Evolutionary conservation across 2,888 invertebrate genomes (phyloP), one percentile per base, ranked within the genome.

Genomic region (Amiota minor): DNA sequence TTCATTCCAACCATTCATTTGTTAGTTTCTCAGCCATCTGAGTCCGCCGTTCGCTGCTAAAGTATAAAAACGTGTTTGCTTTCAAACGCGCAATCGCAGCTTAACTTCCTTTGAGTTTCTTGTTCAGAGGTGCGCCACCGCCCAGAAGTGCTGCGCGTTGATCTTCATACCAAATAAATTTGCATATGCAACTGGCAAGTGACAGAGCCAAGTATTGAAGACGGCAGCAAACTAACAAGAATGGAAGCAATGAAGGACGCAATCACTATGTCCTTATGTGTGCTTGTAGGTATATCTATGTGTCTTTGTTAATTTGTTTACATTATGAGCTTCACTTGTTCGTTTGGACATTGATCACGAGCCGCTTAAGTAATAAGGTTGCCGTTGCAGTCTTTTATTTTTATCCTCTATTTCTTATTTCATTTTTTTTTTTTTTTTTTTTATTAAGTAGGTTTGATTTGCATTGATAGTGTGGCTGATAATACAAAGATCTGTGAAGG

Each of bases 1-100:
- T 55, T 56, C 46, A 35, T 35, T 53, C 11, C 10, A 53, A n/a
- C 70, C 61, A 53, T 67, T 55, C 53, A 35, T 35, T 35, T 20
- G 64, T 49, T 46, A 12, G 70, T 49, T 46, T 35, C 35, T 35
- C 6, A 35, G 35, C 6, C 35, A 6, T 35, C 35, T 35, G 35
- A 62, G n/a, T 18, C 12, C 11, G 61, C 65, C 53, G 72, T 56
- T 72, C 68, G 79, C 79, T 80, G 35, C 85, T 88, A 89, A 89
- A 89, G 89, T 89, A 89, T 86, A 88, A 89, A 89, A 90, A 88
- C 89, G 86, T 89, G 89, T 89, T 89, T 86, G 87, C 87, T 86
- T 88, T 89, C 89, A 89, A 83, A 84, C 80, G 80, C 79, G 83
- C 87, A 86, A 87, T 87, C 87, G 87, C 85, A 82, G 82, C 87